phyloP scores from a whole-genome alignment of 2,113 vertebrate species.

The Odocoileus hemionus region DNA sequence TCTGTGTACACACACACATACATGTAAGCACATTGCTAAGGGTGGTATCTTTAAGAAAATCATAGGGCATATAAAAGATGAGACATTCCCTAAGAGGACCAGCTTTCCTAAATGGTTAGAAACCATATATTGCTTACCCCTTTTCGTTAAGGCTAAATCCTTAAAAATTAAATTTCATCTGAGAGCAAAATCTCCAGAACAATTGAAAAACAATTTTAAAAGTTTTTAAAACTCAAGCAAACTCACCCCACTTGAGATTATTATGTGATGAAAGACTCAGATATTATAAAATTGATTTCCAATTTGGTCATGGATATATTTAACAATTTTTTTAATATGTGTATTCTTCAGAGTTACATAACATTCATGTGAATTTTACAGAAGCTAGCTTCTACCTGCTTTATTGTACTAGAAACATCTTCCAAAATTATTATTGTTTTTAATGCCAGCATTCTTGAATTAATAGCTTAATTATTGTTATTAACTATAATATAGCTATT shows the following conservation, averaged over 20 bases:
- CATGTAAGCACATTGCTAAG: background rate
- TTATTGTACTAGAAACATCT: background rate
- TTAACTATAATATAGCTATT: background rate
- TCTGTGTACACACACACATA: background rate
- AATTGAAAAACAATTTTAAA: background rate
- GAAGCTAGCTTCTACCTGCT: background rate
- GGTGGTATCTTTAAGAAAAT: background rate
- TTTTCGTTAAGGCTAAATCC: background rate
- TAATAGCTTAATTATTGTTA: background rate
- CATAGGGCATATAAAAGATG: background rate
- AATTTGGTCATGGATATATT: background rate
- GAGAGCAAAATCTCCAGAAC: background rate
- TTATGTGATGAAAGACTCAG: background rate
- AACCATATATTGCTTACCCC: background rate
- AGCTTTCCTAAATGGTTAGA: background rate
- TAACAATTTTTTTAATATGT: background rate
- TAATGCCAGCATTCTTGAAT: background rate
- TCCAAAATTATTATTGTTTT: background rate
- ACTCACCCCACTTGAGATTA: fast-evolving
- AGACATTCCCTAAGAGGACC: background rate
- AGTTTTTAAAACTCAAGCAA: background rate
- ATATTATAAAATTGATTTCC: background rate
- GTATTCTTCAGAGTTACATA: background rate
- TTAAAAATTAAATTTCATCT: background rate
- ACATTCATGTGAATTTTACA: background rate